Evolutionary conservation across 2,797 vertebrate genomes (phyloP), one percentile per base, ranked within the genome.

Genomic region (Rhinichthys osculus): DNA sequence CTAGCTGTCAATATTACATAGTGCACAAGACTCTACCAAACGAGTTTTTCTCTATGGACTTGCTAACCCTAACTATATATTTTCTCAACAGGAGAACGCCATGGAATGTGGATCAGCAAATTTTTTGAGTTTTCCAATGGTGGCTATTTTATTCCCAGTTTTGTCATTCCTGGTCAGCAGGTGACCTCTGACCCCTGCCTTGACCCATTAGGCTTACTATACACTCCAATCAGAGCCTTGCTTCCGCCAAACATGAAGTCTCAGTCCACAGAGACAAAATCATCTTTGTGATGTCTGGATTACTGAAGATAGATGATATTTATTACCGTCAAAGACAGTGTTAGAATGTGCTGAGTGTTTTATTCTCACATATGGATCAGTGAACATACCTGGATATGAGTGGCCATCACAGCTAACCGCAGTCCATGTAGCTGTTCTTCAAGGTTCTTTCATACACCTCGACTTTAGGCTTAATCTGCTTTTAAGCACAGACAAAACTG

Each of bases 51-150:
- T 19, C 4, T 47, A 38, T 66, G 42, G 7, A 0, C 13, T 64
- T 30, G 19, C 78, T 47, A 40, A 83, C 13, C 14, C 69, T 62
- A 13, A 67, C 50, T 64, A n/a, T 78, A 5, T 92, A 70, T 92
- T 84, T 17, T 23, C 64, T 89, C 66, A 87, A 54, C 89, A 99
- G 98, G 98, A 99, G 92, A 99, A 99, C 40, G 97, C 98, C 27
- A 96, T 98, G 94, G 98, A 99, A 90, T 99, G 98, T 86, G 98
- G 98, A 9, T 96, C 96, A 50, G 97, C 95, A 0, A 91, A 92
- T 10, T 91, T 95, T 80, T 94, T 98, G 57, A 93, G 89, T 76
- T 88, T 96, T 88, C 86, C 91, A 83, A 82, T 92, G 19, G 88
- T 92, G 71, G 94, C 95, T 83, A 81, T 95, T 79, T 88, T 97